A percentile compares a stretch with the other conserved stretches of the same genome.
Conservation (phyloP, 2,888 invertebrate genomes). For the Taphrorychus bicolor region DNA sequence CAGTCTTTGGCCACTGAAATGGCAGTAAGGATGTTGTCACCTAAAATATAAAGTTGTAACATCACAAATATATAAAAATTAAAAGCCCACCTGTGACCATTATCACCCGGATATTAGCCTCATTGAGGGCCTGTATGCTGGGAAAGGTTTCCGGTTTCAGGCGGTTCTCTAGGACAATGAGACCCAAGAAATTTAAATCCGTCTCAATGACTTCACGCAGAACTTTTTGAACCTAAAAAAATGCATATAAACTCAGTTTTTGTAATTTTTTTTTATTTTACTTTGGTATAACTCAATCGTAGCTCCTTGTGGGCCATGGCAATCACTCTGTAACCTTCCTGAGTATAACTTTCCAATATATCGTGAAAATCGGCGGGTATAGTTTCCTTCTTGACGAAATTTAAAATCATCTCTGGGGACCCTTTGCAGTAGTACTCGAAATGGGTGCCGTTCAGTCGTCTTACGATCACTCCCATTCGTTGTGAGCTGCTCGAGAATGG, state of each 20-base stretch:
- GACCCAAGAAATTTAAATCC: conserved; percentile 82
- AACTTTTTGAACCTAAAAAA: conserved; percentile 73
- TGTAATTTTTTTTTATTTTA: not conserved
- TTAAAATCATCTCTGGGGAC: conserved; percentile 89
- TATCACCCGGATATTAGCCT: conserved; percentile 88
- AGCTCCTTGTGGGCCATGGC: conserved; percentile 83
- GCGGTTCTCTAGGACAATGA: conserved; percentile 94
- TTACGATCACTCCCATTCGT: conserved; percentile 87
- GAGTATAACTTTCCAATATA: conserved; percentile 83
- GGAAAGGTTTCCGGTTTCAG: conserved; percentile 87
- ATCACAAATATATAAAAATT: not conserved
- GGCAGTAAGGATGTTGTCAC: conserved; percentile 90
- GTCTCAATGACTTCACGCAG: conserved; percentile 81
- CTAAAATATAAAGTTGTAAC: conserved; percentile 56
- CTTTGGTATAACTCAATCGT: conserved; percentile 67
- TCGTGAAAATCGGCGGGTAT: conserved; percentile 83
- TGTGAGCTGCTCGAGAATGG: conserved; percentile 85
- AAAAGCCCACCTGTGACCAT: conserved; percentile 87
- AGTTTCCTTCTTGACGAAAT: conserved; percentile 76
- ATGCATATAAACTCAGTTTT: not conserved
- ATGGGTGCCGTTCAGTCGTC: conserved; percentile 67
- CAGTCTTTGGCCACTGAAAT: conserved; percentile 92
- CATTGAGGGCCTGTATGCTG: conserved; percentile 78
- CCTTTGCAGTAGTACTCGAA: conserved; percentile 62
- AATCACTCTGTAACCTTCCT: conserved; percentile 92